phyloP scores from a whole-genome alignment of 2,888 invertebrate genomes.

The Sycophila texana region DNA sequence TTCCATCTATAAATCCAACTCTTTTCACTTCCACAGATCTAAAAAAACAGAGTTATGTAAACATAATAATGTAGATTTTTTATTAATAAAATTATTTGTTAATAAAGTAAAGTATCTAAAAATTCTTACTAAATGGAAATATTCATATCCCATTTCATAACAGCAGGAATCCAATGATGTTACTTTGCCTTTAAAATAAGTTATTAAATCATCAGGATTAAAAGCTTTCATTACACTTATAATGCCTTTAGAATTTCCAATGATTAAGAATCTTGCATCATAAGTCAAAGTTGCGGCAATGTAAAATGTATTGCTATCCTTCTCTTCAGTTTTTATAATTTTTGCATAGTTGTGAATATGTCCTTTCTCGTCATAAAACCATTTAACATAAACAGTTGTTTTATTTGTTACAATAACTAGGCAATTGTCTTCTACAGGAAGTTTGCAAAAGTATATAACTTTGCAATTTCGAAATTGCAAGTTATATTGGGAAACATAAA shows the following conservation, averaged over 20 bases:
- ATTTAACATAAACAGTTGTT: conserved; percentile 65
- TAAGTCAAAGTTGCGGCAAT: conserved; percentile 74
- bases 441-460: conserved; percentile 66
- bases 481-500: conserved; percentile 66
- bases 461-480: conserved; percentile 60
- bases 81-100: background rate
- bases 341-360: conserved; percentile 64
- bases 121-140: conserved; percentile 64
- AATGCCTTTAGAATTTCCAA: conserved; percentile 73
- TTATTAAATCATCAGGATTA: conserved; percentile 63
- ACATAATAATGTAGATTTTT: background rate
- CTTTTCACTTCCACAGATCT: conserved; percentile 70
- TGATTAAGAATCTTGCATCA: conserved; percentile 75
- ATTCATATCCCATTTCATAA: conserved; percentile 60
- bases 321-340: conserved; percentile 60
- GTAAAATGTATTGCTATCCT: conserved; percentile 64
- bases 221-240: conserved; percentile 74
- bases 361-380: conserved; percentile 60
- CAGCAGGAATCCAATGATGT: conserved; percentile 71
- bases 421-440: conserved; percentile 62
- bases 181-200: conserved; percentile 67
- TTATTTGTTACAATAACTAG: conserved; percentile 69
- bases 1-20: conserved; percentile 68
- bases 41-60: conserved; percentile 41
- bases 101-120: conserved; percentile 11